phyloP scores from a whole-genome alignment of 2,888 invertebrate species.

The Pristionchus maxplancki region DNA sequence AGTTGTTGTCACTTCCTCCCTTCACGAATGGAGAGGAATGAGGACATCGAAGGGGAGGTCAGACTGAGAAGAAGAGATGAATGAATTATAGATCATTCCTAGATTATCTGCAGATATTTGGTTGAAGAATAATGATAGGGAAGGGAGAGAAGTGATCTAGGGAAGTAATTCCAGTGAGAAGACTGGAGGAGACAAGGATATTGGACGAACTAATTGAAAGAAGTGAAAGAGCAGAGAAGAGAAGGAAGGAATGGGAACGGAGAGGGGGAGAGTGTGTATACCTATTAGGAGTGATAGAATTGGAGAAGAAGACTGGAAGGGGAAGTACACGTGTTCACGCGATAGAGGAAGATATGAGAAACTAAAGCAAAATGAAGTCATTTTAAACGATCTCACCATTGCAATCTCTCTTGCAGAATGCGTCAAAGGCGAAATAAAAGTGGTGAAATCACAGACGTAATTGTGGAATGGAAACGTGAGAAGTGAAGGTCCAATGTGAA shows the following conservation, averaged over 20 bases:
- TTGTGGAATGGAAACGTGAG: slow-evolving; percentile 38
- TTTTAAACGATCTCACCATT: slow-evolving; percentile 21
- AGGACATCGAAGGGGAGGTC: slow-evolving; percentile 8
- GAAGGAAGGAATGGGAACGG: not conserved
- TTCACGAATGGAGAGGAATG: no score
- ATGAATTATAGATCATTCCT: not conserved
- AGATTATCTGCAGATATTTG: not conserved
- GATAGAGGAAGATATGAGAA: slow-evolving; percentile 8
- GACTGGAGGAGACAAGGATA: not conserved
- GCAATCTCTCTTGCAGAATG: not conserved
- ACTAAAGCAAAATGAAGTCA: not conserved
- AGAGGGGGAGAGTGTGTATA: not conserved
- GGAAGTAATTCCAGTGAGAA: slow-evolving; percentile 4
- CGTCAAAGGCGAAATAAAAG: slow-evolving; percentile 1
- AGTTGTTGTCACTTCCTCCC: slow-evolving; percentile 22
- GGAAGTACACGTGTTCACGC: not conserved
- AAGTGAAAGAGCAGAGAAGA: slow-evolving; percentile 15
- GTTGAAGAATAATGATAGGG: not conserved
- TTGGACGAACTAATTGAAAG: slow-evolving; percentile 18
- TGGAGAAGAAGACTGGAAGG: not conserved
- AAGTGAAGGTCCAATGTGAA: not conserved
- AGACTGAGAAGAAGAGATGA: not conserved
- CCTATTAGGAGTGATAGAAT: slow-evolving; percentile 1
- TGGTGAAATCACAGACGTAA: slow-evolving; percentile 29
- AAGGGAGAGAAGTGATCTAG: not conserved